A percentile compares a stretch with the other conserved stretches of the same genome.
Evolutionary conservation across 30 jellyfish, hydroid and myxozoan genomes (phyloP).

Genomic region (Pseudorhiza aurosa): DNA sequence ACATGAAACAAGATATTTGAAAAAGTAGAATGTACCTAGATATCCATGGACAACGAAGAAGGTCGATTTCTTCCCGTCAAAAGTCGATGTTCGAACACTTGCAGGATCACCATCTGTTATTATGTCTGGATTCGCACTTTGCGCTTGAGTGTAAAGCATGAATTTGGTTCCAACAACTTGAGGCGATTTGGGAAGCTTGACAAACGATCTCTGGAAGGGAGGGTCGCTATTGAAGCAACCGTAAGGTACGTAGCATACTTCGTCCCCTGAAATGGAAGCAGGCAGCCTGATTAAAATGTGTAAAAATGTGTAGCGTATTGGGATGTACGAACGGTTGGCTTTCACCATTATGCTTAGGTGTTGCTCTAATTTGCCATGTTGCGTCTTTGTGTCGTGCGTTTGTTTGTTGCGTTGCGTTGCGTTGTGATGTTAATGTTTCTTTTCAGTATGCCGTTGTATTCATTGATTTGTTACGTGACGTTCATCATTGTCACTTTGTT

Average conservation of each 20-base stretch:
- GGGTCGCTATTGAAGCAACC: constrained; percentile 80
- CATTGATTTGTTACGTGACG: no score
- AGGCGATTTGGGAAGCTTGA: constrained; percentile 79
- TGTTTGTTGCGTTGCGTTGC: no score
- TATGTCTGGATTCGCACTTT: constrained; percentile 19
- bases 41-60: constrained; percentile 73
- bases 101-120: constrained; percentile 34
- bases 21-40: constrained; percentile 43
- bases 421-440: no score
- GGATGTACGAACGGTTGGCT: no score
- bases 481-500: no score
- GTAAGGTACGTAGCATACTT: constrained; percentile 79
- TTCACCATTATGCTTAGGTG: no score
- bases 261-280: constrained; percentile 36
- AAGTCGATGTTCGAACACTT: constrained; percentile 42
- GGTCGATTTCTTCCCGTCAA: constrained; percentile 63
- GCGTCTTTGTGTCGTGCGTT: no score
- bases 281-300: no score
- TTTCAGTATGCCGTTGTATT: no score
- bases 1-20: not conserved
- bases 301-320: no score
- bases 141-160: constrained; percentile 56
- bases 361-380: no score
- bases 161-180: constrained; percentile 55
- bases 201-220: constrained; percentile 69